Percentiles rank a stretch among this genome's conserved stretches.
phyloP scores from a whole-genome alignment of 1,140 invertebrate species.

The Drosophila ogumai region DNA sequence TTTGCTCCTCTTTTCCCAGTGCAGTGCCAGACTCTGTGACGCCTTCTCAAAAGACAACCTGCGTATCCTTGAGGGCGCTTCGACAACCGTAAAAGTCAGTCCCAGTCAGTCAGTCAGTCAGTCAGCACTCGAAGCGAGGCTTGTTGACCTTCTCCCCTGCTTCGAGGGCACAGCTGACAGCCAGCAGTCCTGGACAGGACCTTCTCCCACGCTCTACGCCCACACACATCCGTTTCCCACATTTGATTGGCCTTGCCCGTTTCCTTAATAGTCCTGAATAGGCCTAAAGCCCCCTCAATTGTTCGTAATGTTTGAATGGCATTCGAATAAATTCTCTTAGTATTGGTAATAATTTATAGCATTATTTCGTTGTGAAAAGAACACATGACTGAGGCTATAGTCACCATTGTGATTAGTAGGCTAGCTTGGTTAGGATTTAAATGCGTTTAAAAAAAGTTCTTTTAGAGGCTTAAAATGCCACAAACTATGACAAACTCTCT shows the following conservation, averaged over 20 bases:
- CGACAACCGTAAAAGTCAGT: slow-evolving; percentile 23
- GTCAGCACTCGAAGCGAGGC: slow-evolving; percentile 9
- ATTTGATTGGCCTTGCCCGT: slow-evolving; percentile 37
- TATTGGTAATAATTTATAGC: background rate
- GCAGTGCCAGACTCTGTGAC: slow-evolving; percentile 28
- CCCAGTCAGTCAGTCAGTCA: slow-evolving; percentile 8
- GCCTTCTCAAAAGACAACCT: slow-evolving; percentile 24
- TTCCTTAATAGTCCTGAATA: slow-evolving; percentile 22
- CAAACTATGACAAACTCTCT: background rate
- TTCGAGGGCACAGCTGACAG: slow-evolving; percentile 36
- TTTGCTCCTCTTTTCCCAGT: background rate
- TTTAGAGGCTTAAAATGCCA: too few species aligned
- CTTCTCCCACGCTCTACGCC: slow-evolving; percentile 18
- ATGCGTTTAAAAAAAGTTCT: background rate
- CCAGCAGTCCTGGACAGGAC: slow-evolving; percentile 25
- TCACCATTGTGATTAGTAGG: background rate
- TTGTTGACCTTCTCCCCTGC: slow-evolving; percentile 62
- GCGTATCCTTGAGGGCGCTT: slow-evolving; percentile 27
- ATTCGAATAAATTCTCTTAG: background rate
- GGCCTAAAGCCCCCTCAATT: slow-evolving; percentile 15
- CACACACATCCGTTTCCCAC: slow-evolving; percentile 16
- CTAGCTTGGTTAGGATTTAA: background rate
- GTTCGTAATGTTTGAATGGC: background rate
- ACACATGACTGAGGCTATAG: background rate
- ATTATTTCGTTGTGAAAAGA: background rate